A percentile compares a stretch with the other conserved stretches of the same genome.
These are phyloP conservation scores for Melanostigma gelatinosum DNA, from an alignment of 2,113 vertebrate species.

Conservation along the genomic window DNA sequence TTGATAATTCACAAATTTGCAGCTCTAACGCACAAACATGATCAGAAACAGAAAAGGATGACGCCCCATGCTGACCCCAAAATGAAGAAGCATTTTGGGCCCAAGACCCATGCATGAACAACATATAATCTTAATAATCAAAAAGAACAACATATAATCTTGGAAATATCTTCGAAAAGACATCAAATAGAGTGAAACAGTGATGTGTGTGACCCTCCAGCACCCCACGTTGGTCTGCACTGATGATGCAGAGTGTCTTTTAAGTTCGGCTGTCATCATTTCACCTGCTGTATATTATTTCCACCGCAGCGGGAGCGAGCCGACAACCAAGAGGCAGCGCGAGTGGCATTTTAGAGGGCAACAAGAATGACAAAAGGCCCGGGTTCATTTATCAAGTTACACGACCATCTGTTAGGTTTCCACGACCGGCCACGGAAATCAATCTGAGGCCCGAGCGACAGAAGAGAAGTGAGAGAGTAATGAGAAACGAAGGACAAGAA, in stretches of 20 bases:
- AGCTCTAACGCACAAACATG: slow-evolving; percentile 35
- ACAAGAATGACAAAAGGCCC: slow-evolving; percentile 54
- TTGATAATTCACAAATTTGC: slow-evolving; percentile 24
- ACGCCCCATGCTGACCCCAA: slow-evolving; percentile 25
- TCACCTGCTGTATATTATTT: slow-evolving; percentile 45
- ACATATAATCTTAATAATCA: not conserved
- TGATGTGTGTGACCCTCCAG: not conserved
- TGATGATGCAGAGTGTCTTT: slow-evolving; percentile 10
- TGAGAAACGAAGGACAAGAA: not conserved
- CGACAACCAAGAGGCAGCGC: slow-evolving; percentile 34
- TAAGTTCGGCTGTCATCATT: slow-evolving; percentile 21
- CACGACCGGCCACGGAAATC: slow-evolving; percentile 64
- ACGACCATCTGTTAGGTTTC: slow-evolving; percentile 71
- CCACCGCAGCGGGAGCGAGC: slow-evolving; percentile 35
- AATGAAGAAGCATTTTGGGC: not conserved
- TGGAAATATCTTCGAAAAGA: not conserved
- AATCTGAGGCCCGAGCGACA: slow-evolving; percentile 56
- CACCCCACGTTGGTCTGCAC: slow-evolving; percentile 10
- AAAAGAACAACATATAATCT: not conserved
- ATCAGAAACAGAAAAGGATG: slow-evolving; percentile 27
- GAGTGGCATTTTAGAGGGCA: slow-evolving; percentile 55
- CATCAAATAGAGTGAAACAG: not conserved
- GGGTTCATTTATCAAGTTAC: slow-evolving; percentile 79
- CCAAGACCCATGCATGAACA: not conserved
- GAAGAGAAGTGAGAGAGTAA: not conserved